A percentile compares a stretch with the other conserved stretches of the same genome.
Evolutionary conservation across 2,797 vertebrate genomes (phyloP).

Genomic region (Helostoma temminkii): DNA sequence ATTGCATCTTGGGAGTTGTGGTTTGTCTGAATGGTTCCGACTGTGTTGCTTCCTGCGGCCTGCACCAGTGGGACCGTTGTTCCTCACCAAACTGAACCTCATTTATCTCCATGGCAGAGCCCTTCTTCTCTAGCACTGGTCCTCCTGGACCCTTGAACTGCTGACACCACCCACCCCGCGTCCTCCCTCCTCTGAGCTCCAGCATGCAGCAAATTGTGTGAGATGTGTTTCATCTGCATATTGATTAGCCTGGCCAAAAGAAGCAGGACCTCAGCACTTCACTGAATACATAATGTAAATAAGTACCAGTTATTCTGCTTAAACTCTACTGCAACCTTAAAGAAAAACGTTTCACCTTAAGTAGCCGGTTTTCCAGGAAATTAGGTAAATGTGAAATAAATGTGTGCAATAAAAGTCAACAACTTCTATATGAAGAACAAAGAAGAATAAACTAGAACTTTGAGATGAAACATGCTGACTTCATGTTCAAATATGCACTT

Average conservation of each 20-base stretch:
- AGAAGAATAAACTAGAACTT: conserved; percentile 37
- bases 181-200: conserved; percentile 52
- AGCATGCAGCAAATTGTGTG: conserved; percentile 78
- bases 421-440: conserved; percentile 50
- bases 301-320: conserved; percentile 71
- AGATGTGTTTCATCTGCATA: conserved; percentile 83
- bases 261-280: conserved; percentile 80
- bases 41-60: conserved; percentile 65
- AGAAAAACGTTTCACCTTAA: conserved; percentile 50
- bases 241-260: conserved; percentile 78
- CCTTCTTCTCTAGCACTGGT: conserved; percentile 66
- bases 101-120: conserved; percentile 82
- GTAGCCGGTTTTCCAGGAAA: conserved; percentile 56
- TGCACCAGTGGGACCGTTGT: conserved; percentile 66
- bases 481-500: conserved; percentile 37
- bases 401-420: conserved; percentile 51
- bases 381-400: conserved; percentile 37
- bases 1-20: conserved; percentile 84
- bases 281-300: conserved; percentile 82
- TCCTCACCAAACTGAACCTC: conserved; percentile 67
- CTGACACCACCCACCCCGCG: conserved; percentile 65
- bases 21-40: conserved; percentile 73
- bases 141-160: conserved; percentile 80
- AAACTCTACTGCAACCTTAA: conserved; percentile 54
- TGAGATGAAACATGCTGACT: conserved; percentile 48